Evolutionary conservation across 2,888 invertebrate species (phyloP).

Genomic region (Himalopsyche tibetana): DNA sequence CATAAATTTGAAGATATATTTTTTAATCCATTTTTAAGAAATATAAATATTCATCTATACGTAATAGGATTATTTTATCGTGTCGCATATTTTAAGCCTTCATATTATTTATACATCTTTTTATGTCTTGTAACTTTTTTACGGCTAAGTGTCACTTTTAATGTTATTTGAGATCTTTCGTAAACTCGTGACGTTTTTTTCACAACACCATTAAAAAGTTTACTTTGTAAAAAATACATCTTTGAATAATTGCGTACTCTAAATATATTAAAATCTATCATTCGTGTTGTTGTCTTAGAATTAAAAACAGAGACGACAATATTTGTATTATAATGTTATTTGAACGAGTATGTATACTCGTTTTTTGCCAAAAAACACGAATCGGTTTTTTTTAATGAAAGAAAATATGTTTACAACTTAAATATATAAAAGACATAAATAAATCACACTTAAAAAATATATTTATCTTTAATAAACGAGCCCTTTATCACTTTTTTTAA

Average conservation of each 20-base stretch:
- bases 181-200: neutral
- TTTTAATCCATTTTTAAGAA: neutral
- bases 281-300: neutral
- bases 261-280: neutral
- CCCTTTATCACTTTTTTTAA: too few species aligned
- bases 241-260: neutral
- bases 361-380: too few species aligned
- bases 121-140: constrained; percentile 1
- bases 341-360: too few species aligned
- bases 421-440: too few species aligned
- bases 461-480: too few species aligned
- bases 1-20: neutral
- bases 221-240: neutral
- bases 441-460: too few species aligned
- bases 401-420: too few species aligned
- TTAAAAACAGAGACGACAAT: too few species aligned
- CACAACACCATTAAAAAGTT: neutral
- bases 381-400: too few species aligned
- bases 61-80: constrained; percentile 45
- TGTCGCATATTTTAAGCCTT: neutral
- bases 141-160: neutral
- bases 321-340: too few species aligned
- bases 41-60: constrained; percentile 53
- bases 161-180: neutral
- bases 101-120: neutral